These are phyloP conservation scores for Serinus canaria DNA, from an alignment of 2,113 vertebrate genomes.

Conservation along the genomic window DNA sequence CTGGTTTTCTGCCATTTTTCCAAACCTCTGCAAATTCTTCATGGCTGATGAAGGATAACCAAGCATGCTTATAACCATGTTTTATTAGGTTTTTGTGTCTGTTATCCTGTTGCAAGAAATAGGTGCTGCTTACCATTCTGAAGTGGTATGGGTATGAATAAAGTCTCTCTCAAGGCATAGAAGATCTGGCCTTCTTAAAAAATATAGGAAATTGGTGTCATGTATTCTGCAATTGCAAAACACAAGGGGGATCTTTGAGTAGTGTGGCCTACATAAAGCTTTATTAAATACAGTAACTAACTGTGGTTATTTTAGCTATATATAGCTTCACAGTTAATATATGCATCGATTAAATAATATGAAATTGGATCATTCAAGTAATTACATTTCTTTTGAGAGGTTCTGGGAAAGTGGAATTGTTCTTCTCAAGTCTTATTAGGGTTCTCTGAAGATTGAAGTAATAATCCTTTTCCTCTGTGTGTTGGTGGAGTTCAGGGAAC, in stretches of 20 bases:
- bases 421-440: not conserved
- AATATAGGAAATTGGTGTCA: not conserved
- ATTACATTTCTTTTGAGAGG: not conserved
- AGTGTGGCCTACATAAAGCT: not conserved
- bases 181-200: not conserved
- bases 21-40: not conserved
- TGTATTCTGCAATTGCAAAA: not conserved
- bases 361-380: not conserved
- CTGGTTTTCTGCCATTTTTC: not conserved
- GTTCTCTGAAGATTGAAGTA: not conserved
- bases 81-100: not conserved
- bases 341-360: not conserved
- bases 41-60: not conserved
- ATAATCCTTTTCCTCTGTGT: not conserved
- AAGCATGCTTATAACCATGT: not conserved
- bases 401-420: not conserved
- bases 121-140: not conserved
- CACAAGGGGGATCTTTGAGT: not conserved
- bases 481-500: not conserved
- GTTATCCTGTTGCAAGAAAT: not conserved
- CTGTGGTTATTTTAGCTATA: not conserved
- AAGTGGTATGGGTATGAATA: not conserved
- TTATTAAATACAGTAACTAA: constrained; percentile 4
- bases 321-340: not conserved
- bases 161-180: not conserved